Evolutionary conservation across 2,113 vertebrate species (phyloP), one percentile per base, ranked within the genome.

Genomic region (Oceanites oceanicus): DNA sequence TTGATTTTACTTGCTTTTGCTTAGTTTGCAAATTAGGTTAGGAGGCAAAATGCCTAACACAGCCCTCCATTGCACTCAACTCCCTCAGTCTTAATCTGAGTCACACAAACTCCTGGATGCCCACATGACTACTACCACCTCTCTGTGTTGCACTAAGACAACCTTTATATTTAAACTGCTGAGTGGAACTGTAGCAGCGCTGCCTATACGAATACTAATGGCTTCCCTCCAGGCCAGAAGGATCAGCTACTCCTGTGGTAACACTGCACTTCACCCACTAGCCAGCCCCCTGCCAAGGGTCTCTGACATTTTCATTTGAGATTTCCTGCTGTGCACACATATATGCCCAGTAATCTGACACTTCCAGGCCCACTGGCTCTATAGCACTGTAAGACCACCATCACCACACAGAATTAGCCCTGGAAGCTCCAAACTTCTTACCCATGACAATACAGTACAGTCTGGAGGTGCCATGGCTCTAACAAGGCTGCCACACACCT

Each of bases 281-380:
- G 40, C 29, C 26, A 84, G 26, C 23, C 59, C 53, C 2, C 29
- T 63, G 36, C 55, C 10, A 2, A 20, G 14, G 26, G 6, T 34
- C 59, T 78, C 50, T 0, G 1, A 21, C 1, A 5, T 62, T 77
- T 63, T 45, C 6, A 16, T 0, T 27, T 59, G 29, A 7, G 3
- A 59, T 20, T 72, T 87, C 12, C 44, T 81, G 20, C 81, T 77
- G 55, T 75, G 59, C 44, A 21, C 29, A 73, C 1, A 0, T 29
- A 14, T 17, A 30, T 14, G 44, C 23, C 38, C 23, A 36, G 30
- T 36, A 45, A 78, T 15, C 20, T 18, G 10, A 29, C 3, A 15
- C 32, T 47, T 75, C 27, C 79, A 95, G 27, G 71, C 52, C 17
- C 42, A 45, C 44, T 19, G 34, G 19, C n/a, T 91, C 49, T 38